Conservation (phyloP, 1,140 invertebrate genomes). For the Sminthurinus signatus region DNA sequence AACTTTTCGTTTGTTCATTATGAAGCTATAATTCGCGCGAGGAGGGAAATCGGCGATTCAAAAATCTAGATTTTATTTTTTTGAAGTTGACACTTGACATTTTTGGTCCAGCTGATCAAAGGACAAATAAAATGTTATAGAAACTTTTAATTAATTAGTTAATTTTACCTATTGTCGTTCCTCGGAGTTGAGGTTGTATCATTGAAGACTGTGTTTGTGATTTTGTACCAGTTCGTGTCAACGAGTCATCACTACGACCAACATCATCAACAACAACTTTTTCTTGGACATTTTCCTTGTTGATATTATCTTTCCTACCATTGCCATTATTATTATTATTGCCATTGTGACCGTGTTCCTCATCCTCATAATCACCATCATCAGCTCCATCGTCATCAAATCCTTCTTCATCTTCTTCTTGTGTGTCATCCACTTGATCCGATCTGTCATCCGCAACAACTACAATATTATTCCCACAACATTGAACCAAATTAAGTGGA, state of each 20-base stretch:
- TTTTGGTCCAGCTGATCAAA: background rate
- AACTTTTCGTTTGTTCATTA: background rate
- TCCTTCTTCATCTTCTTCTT: background rate
- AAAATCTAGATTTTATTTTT: background rate
- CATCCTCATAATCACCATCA: background rate
- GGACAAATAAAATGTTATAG: background rate
- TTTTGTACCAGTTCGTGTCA: background rate
- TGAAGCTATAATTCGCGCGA: background rate
- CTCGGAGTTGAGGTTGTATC: no score
- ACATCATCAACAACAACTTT: no score
- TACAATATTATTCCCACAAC: conserved; percentile 17
- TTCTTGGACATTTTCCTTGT: no score
- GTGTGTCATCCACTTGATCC: background rate
- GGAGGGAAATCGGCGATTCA: background rate
- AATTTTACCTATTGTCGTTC: no score
- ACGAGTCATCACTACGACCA: no score
- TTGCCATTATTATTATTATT: background rate
- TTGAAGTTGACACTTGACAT: background rate
- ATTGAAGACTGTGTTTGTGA: no score
- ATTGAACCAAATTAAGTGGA: conserved; percentile 23
- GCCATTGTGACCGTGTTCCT: background rate
- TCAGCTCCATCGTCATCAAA: background rate
- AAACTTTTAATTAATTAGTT: background rate
- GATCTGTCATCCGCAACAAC: background rate
- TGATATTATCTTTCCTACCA: no score